A percentile compares a stretch with the other conserved stretches of the same genome.
These are phyloP conservation scores for Ginglymostoma cirratum DNA, from an alignment of 2,113 vertebrate species.

Conservation along the genomic window DNA sequence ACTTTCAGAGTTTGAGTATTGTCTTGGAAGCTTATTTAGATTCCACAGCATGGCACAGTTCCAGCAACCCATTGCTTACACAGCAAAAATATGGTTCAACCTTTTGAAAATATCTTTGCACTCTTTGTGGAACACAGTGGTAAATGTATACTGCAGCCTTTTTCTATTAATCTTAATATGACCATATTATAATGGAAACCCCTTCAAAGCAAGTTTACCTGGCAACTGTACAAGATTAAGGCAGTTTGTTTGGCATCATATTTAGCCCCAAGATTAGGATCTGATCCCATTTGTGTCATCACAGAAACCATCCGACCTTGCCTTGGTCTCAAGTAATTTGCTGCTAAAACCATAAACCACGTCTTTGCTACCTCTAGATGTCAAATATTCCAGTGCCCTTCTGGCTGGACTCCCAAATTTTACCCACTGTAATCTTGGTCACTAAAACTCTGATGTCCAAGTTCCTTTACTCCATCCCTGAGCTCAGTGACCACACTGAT, in stretches of 20 bases:
- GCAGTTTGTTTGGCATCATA: background rate
- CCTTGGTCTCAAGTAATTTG: background rate
- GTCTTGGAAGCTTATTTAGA: background rate
- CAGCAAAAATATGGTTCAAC: background rate
- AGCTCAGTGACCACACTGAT: background rate
- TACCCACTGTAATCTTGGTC: background rate
- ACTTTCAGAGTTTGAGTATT: background rate
- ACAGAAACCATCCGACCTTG: background rate
- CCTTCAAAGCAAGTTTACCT: background rate
- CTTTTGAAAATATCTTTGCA: background rate
- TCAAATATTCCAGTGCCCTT: background rate
- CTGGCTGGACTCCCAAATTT: background rate
- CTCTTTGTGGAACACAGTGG: background rate
- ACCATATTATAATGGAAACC: background rate
- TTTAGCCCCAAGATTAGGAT: too few relatives aligned
- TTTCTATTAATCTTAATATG: background rate
- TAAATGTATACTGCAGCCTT: background rate
- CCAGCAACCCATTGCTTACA: background rate
- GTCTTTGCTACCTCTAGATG: background rate
- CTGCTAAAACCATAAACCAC: background rate
- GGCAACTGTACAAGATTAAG: background rate
- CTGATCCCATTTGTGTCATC: background rate
- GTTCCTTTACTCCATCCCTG: background rate
- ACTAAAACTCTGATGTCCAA: background rate
- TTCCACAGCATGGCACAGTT: background rate